These are phyloP conservation scores for Odontophorus gujanensis DNA, from an alignment of 2,113 vertebrate species.

Conservation along the genomic window DNA sequence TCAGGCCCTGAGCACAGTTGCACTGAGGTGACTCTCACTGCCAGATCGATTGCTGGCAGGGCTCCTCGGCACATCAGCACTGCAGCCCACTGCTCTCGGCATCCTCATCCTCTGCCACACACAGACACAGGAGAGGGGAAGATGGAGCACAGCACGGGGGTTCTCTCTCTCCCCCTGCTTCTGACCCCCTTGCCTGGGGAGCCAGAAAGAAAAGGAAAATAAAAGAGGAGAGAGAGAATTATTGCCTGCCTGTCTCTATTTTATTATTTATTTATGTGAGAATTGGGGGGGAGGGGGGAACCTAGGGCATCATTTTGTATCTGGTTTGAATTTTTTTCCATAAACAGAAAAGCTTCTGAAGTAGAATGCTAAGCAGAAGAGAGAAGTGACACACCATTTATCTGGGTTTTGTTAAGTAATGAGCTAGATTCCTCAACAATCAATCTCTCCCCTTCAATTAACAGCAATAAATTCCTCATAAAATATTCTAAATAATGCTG, in stretches of 20 bases:
- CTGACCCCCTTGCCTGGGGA: neutral
- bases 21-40: constrained; percentile 3
- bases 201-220: too few species aligned
- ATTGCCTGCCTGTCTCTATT: neutral
- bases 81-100: neutral
- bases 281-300: neutral
- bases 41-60: constrained; percentile 55
- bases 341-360: constrained; percentile 19
- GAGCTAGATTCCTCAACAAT: constrained; percentile 50
- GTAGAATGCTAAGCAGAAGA: constrained; percentile 47
- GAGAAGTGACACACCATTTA: constrained; percentile 51
- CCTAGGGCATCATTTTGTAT: neutral
- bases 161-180: neutral
- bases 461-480: constrained; percentile 70
- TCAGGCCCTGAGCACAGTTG: neutral
- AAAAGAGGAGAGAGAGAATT: neutral
- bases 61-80: neutral
- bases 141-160: neutral
- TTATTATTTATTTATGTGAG: constrained; percentile 17
- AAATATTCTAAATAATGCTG: constrained; percentile 64
- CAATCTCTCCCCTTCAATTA: constrained; percentile 68
- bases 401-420: constrained; percentile 68
- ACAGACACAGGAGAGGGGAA: neutral
- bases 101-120: neutral
- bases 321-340: neutral